Base-by-base conservation (phyloP, 2,888 invertebrate genomes). In the Philonicus albiceps region DNA sequence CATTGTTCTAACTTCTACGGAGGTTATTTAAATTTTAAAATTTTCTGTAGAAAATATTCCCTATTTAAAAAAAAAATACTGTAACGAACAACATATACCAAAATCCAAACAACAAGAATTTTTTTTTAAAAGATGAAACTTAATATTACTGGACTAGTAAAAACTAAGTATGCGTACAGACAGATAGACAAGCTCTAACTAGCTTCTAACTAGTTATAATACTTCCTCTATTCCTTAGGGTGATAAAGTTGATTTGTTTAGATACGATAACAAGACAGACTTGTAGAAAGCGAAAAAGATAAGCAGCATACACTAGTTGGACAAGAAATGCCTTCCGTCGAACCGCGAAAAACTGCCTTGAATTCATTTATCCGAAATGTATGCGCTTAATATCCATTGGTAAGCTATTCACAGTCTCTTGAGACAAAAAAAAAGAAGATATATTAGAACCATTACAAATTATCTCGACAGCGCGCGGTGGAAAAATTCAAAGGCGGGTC, bases 401-500 rank as follows among this genome's bases (percentile, higher is more conserved):
- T n/a, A 64, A 16, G 22, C 11, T 22, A 11, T 64, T 64, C 22
- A 40, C 3, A 11, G 64, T 27, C 64, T 53, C 53, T 6, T 3
- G 49, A n/a, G n/a, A 19, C 30, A 34, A 85, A 85, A 85, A 49
- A 75, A 34, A 85, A 85, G 75, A 49, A 75, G 75, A 75, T 49
- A 53, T 34, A 43, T 43, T 73, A 13, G 16, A 85, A 13, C 74
- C 43, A 85, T 75, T 85, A 85, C 85, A 75, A 85, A 85, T 85
- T 85, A 85, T 85, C 75, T 75, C 53, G 74, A 64, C 64, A 64
- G 64, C 64, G 64, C 22, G 37, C 72, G 43, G 53, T 22, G 22
- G 64, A 43, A 84, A n/a, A 73, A 84, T 19, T 3, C 27, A 64
- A 64, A 31, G 40, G 13, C 78, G 27, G 78, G 22, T n/a, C 22